A percentile compares a stretch with the other conserved stretches of the same genome.
These are phyloP conservation scores for Zapus hudsonius DNA, from an alignment of 2,113 vertebrate species.

Conservation along the genomic window DNA sequence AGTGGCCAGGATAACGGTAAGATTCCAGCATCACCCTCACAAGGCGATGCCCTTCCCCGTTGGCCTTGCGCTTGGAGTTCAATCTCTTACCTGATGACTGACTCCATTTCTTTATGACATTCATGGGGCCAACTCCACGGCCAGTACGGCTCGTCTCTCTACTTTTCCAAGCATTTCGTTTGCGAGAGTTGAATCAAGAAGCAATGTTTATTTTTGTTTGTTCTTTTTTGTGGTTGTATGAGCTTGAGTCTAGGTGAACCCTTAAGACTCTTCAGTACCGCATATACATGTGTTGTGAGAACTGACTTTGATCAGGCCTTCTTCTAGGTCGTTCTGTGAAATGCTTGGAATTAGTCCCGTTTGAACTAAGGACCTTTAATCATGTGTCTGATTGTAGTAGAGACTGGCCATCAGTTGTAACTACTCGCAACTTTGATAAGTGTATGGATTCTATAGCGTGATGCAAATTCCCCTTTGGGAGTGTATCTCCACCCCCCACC, in stretches of 20 bases:
- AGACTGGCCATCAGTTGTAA: background rate
- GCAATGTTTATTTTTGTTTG: too few relatives aligned
- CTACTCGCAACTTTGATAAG: background rate
- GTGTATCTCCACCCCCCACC: background rate
- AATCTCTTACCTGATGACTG: background rate
- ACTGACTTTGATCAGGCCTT: background rate
- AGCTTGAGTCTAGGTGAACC: background rate
- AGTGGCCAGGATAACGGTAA: background rate
- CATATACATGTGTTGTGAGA: background rate
- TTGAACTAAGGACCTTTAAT: background rate
- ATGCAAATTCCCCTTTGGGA: background rate
- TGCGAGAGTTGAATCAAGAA: conserved; percentile 16
- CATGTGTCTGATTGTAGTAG: background rate
- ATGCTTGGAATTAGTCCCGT: conserved; percentile 13
- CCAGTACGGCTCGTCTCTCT: background rate
- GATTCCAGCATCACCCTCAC: background rate
- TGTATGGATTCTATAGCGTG: background rate
- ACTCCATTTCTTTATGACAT: background rate
- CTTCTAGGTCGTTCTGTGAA: background rate
- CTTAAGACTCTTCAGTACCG: background rate
- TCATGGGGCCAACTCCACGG: background rate
- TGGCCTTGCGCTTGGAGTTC: background rate
- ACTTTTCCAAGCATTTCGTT: background rate
- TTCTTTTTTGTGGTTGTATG: background rate
- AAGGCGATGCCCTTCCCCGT: background rate